Evolutionary conservation across 1,140 invertebrate species (phyloP), one percentile per base, ranked within the genome.

Genomic region (Copidosoma floridanum): DNA sequence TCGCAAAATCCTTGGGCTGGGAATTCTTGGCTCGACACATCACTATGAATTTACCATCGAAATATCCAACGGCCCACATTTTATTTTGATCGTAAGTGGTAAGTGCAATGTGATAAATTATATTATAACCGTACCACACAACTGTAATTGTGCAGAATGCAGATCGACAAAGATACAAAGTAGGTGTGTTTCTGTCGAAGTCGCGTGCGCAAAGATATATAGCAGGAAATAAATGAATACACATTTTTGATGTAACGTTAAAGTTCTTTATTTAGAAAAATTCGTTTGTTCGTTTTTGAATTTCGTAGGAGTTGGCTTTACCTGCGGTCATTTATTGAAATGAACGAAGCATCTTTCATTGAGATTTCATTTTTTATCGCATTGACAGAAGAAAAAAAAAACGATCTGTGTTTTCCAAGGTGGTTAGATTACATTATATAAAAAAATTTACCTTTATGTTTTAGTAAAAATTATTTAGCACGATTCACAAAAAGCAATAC

Each of bases 1-100:
- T 89, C 16, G 87, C 85, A 70, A 74, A 74, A 32, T 77, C 83
- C 20, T 74, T 92, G 14, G 85, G 85, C 23, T 93, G 91, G 89
- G 68, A 82, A 24, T 86, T 92, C 78, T 82, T 87, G 64, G 83
- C 82, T 5, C 69, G 73, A n/a, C 77, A 84, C 65, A 74, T 85
- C 16, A 76, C 76, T 21, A 80, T 79, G 60, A 80, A 81, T 62
- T 67, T 88, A 69, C 84, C 85, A 26, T 78, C 84, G 14, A 86
- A 86, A 71, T 91, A 87, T 71, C 88, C 89, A 2, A 61, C 77
- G n/a, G 65, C 80, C 12, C 90, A 88, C 69, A 73, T 81, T 63
- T 83, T 83, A 54, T 89, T 89, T 80, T 89, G 78, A 83, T 73
- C 53, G 53, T 27, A 37, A 65, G 52, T 63, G 65, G 71, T 74